phyloP scores from a whole-genome alignment of 2,797 vertebrate genomes.

The Oreochromis mossambicus region DNA sequence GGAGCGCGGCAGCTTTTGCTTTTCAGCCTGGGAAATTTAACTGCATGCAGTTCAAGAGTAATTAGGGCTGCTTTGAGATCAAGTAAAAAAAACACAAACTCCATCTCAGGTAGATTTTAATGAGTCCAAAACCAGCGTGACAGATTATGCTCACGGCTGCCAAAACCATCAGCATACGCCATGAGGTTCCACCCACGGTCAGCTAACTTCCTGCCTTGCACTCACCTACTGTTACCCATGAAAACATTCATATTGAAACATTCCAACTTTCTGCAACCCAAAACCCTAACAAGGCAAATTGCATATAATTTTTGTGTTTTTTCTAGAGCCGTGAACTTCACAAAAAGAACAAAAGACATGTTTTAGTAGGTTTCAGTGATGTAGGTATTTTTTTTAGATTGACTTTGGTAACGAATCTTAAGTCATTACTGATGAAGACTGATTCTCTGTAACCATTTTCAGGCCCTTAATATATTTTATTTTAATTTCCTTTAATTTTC shows the following conservation, averaged over 20 bases:
- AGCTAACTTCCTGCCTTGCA: conserved; percentile 53
- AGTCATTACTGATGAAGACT: background rate
- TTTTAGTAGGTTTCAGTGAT: conserved; percentile 21
- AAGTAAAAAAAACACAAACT: conserved; percentile 50
- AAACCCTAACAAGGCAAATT: conserved; percentile 66
- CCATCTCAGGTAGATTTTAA: conserved; percentile 69
- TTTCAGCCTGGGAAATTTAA: conserved; percentile 48
- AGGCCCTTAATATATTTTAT: background rate
- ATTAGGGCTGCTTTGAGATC: conserved; percentile 56
- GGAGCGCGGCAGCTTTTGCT: conserved; percentile 27
- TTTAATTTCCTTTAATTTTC: background rate
- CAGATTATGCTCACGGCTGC: conserved; percentile 46
- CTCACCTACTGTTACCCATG: conserved; percentile 63
- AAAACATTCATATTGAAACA: conserved; percentile 60
- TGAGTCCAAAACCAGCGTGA: conserved; percentile 63
- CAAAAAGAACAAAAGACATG: conserved; percentile 36
- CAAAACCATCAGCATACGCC: conserved; percentile 44
- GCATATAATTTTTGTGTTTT: conserved; percentile 55
- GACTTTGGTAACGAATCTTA: background rate
- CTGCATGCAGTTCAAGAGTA: conserved; percentile 60
- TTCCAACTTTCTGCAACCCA: conserved; percentile 60
- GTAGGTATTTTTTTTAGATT: background rate
- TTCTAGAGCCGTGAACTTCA: conserved; percentile 35
- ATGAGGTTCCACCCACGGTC: conserved; percentile 46
- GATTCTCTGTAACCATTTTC: conserved; percentile 17